These are phyloP conservation scores for Hypomecis punctinalis DNA, from an alignment of 2,888 invertebrate species.

Conservation along the genomic window DNA sequence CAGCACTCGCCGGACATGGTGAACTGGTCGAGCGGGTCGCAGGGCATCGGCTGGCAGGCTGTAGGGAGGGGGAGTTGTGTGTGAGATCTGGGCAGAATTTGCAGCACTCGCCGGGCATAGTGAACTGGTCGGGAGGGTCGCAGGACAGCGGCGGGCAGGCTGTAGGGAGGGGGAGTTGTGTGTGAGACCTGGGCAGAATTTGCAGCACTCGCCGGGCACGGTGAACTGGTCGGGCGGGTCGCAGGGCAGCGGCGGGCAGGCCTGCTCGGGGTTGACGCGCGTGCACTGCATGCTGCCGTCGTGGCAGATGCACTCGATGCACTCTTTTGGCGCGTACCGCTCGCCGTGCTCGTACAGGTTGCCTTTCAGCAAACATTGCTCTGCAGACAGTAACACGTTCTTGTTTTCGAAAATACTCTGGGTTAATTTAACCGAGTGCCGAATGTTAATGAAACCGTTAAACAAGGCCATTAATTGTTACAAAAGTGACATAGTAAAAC, in stretches of 20 bases:
- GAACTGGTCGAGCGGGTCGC: conserved; percentile 91
- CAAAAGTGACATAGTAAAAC: no score
- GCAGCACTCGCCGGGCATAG: conserved; percentile 94
- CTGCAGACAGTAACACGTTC: conserved; percentile 70
- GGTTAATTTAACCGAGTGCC: no score
- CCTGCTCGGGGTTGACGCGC: conserved; percentile 88
- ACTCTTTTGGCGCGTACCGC: conserved; percentile 88
- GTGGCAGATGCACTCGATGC: conserved; percentile 92
- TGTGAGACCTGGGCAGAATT: conserved; percentile 92
- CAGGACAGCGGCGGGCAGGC: conserved; percentile 92
- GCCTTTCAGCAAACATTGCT: conserved; percentile 88
- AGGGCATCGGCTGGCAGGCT: conserved; percentile 87
- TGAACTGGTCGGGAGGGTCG: conserved; percentile 90
- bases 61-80: conserved; percentile 29
- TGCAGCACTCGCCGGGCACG: conserved; percentile 95
- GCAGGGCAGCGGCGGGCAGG: conserved; percentile 92
- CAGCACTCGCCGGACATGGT: conserved; percentile 94
- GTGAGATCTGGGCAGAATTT: conserved; percentile 92
- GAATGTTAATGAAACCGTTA: no score
- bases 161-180: background rate
- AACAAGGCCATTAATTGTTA: no score
- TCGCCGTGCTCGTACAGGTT: conserved; percentile 93
- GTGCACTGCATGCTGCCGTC: conserved; percentile 93
- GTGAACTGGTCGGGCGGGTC: conserved; percentile 91
- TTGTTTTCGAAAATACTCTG: background rate